These are phyloP conservation scores for Luehdorfia chinensis DNA, from an alignment of 1,140 invertebrate genomes.

Conservation along the genomic window DNA sequence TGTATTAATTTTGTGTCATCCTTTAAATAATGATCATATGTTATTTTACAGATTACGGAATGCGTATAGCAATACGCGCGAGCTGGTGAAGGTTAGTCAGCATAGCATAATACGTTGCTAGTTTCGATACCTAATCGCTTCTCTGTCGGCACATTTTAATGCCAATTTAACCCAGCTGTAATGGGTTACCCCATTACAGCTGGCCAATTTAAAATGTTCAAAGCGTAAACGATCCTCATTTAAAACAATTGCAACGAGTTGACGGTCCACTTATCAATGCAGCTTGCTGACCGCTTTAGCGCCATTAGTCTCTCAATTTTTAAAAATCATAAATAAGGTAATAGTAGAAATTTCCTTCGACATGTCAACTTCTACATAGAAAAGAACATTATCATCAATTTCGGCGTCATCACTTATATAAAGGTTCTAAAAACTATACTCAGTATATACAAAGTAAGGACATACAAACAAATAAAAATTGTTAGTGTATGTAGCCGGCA, in stretches of 20 bases:
- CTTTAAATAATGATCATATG: too few relatives aligned
- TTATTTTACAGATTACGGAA: constrained; percentile 7
- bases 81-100: constrained; percentile 8
- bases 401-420: too few relatives aligned
- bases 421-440: too few relatives aligned
- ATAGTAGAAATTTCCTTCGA: too few relatives aligned
- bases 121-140: constrained; percentile 13
- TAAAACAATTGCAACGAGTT: constrained; percentile 11
- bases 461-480: too few relatives aligned
- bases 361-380: too few relatives aligned
- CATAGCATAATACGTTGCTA: neutral
- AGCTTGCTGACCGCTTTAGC: constrained; percentile 8
- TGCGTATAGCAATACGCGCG: constrained; percentile 2
- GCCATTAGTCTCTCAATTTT: constrained; percentile 1
- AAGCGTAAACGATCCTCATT: constrained; percentile 16
- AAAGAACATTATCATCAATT: too few relatives aligned
- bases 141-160: constrained; percentile 5
- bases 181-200: constrained; percentile 5
- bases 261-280: constrained; percentile 5
- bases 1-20: too few relatives aligned
- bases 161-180: too few relatives aligned
- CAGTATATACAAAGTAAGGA: too few relatives aligned
- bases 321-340: too few relatives aligned
- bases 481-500: too few relatives aligned
- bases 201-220: constrained; percentile 9